Conservation (phyloP, 30 jellyfish, hydroid and myxozoan genomes). For the Mastigias papua region DNA sequence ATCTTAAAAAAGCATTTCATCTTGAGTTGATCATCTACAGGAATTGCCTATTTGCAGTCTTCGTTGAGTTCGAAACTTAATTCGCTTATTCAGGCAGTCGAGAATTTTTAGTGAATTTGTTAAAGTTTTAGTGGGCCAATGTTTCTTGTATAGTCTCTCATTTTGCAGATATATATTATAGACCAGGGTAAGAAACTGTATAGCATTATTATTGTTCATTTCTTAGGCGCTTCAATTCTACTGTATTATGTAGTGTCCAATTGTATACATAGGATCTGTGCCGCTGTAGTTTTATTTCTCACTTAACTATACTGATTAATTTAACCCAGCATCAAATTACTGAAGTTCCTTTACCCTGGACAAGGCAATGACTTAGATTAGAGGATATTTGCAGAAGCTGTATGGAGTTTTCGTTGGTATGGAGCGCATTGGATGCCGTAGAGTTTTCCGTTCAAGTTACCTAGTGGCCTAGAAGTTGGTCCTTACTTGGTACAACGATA, state of each 20-base stretch:
- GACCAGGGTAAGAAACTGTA: not conserved
- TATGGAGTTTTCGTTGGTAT: no score
- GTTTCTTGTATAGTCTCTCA: conserved; percentile 2
- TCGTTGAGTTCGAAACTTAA: not conserved
- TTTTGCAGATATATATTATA: not conserved
- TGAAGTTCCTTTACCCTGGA: no score
- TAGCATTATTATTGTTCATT: not conserved
- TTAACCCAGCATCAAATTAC: no score
- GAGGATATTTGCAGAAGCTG: no score
- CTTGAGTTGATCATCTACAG: not conserved
- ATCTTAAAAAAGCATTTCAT: not conserved
- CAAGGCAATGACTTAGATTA: no score
- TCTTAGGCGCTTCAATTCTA: not conserved
- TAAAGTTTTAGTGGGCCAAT: not conserved
- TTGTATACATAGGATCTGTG: not conserved
- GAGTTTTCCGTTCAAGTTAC: no score
- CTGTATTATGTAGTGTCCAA: not conserved
- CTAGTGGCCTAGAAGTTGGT: no score
- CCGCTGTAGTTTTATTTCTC: no score
- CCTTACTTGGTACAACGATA: no score
- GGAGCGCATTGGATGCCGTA: no score
- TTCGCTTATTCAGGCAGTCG: not conserved
- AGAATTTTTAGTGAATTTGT: not conserved
- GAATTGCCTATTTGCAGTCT: not conserved
- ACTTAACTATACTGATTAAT: no score